A percentile compares a stretch with the other conserved stretches of the same genome.
phyloP scores from a whole-genome alignment of 2,113 vertebrate species.

The Gallinago undulata region DNA sequence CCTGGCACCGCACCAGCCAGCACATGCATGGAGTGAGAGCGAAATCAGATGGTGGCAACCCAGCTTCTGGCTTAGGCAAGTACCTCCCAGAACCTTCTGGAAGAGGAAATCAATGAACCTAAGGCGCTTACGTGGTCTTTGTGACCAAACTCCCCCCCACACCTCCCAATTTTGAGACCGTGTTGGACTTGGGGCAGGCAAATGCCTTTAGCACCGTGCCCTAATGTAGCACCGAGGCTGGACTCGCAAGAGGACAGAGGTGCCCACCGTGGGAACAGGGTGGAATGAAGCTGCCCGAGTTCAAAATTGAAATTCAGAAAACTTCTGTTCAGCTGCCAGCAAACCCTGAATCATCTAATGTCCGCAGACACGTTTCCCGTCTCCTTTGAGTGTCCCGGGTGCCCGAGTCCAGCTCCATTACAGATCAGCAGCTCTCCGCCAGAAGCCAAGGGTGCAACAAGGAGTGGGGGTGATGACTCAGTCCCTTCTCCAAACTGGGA shows the following conservation, averaged over 20 bases:
- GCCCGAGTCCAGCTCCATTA: not conserved
- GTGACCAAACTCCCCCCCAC: not conserved
- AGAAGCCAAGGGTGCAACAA: not conserved
- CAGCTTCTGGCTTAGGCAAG: not conserved
- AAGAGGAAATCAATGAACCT: not conserved
- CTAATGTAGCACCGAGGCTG: not conserved
- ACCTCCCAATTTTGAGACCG: not conserved
- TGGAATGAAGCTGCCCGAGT: not conserved
- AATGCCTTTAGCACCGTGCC: fast-evolving
- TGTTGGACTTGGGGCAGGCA: not conserved
- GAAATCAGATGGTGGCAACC: not conserved
- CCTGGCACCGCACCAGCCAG: not conserved
- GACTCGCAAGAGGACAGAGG: not conserved
- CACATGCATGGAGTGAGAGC: not conserved
- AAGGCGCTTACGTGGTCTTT: not conserved
- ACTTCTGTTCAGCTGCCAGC: constrained; percentile 57
- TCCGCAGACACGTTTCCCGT: constrained; percentile 10
- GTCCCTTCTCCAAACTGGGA: not conserved
- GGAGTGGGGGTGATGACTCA: constrained; percentile 32
- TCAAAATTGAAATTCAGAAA: constrained; percentile 42
- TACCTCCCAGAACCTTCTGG: not conserved
- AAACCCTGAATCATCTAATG: constrained; percentile 48
- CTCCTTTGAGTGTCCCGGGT: constrained; percentile 36
- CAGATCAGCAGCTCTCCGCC: not conserved
- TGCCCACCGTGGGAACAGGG: constrained; percentile 22